Base-by-base conservation (phyloP, 2,797 vertebrate species). In the Gymnothorax javanicus region DNA sequence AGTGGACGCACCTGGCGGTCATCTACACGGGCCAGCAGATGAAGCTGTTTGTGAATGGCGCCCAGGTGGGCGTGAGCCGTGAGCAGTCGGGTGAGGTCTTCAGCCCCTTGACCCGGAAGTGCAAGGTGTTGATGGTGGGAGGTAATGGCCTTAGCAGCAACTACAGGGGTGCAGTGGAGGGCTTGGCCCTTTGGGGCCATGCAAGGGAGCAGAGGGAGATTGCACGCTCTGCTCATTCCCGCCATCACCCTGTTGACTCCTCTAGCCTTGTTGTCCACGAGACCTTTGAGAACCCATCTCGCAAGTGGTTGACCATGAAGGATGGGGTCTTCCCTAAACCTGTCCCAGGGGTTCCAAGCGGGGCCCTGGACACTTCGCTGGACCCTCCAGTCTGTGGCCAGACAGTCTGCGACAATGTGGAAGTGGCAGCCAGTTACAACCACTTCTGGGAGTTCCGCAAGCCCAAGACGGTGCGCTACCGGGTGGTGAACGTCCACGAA, bases 91-190 rank as follows among this genome's bases (percentile, higher is more conserved):
- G 99, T 2, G 97, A 97, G 82, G 93, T 99, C 92, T 99, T 99
- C 95, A 99, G 98, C 88, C 96, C 96, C 17, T 94, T 99, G 92
- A 98, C 98, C 84, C 96, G 97, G 93, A 99, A 98, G 94, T 99
- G 99, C 93, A 99, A 99, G 94, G 97, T 98, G 88, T 96, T 99
- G 87, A 98, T 98, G 97, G 93, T 99, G 87, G 99, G 99, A 33
- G 98, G 99, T 79, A 99, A 98, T 23, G 94, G 97, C 87, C 95
- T 97, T 89, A 98, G 97, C 91, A 97, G 99, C 90, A 99, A 99
- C 92, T 99, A 97, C 94, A 94, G 98, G 89, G 99, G 99, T 86
- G 95, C 97, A 0, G 89, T 99, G 59, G 98, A 99, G 87, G 95
- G 95, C 90, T 95, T 99, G 90, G 96, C 95, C 89, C 94, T 99